Conservation (phyloP, 2,113 vertebrate species). For the Corythornis vintsioides region DNA sequence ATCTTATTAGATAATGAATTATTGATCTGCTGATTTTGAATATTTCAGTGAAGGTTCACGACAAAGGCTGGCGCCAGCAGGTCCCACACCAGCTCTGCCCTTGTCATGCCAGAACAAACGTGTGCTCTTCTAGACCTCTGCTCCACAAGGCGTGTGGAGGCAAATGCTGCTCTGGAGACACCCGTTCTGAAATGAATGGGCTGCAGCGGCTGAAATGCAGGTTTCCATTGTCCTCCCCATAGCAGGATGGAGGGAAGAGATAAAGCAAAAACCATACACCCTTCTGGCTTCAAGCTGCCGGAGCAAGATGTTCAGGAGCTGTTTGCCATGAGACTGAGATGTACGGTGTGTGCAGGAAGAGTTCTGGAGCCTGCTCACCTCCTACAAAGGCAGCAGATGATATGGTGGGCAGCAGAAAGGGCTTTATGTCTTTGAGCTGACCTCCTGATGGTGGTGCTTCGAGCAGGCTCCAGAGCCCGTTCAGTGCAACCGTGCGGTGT, state of each 20-base stretch:
- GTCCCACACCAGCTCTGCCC: background rate
- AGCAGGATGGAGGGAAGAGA: background rate
- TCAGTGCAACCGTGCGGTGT: background rate
- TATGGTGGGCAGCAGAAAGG: background rate
- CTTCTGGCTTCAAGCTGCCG: background rate
- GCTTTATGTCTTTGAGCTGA: background rate
- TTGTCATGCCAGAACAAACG: fast-evolving
- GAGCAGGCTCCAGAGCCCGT: background rate
- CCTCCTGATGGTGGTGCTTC: background rate
- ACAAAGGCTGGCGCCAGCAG: background rate
- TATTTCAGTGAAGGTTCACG: fast-evolving
- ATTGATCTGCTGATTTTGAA: background rate
- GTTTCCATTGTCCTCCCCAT: background rate
- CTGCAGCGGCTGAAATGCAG: background rate
- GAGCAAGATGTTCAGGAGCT: background rate
- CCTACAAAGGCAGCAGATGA: background rate
- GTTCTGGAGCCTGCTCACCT: background rate
- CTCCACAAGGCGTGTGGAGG: fast-evolving
- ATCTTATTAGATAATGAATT: background rate
- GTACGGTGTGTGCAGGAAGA: background rate
- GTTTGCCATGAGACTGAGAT: background rate
- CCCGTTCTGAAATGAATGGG: background rate
- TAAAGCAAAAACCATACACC: background rate
- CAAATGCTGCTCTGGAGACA: background rate
- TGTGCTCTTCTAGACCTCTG: background rate